Conservation (phyloP, 2,113 vertebrate genomes). For the Corapipo altera region DNA sequence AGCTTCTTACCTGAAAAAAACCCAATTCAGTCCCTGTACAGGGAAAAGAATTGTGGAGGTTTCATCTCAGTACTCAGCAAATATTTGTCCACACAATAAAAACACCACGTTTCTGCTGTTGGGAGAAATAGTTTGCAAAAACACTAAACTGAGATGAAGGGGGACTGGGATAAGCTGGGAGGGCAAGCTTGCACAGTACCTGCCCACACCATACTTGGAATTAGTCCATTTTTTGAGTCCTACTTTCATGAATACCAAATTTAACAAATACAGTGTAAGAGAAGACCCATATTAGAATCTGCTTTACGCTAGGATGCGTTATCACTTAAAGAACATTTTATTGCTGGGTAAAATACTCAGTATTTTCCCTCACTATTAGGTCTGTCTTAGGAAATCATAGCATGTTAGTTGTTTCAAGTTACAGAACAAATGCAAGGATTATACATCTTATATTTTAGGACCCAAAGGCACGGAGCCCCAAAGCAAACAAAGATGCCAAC, state of each 20-base stretch:
- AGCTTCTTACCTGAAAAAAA: neutral
- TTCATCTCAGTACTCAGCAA: neutral
- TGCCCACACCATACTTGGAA: constrained; percentile 2
- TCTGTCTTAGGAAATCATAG: constrained; percentile 21
- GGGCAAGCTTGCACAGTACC: neutral
- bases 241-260: neutral
- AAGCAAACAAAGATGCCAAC: constrained; percentile 45
- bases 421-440: constrained; percentile 60
- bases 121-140: neutral
- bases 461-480: constrained; percentile 38
- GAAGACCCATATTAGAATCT: neutral
- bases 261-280: neutral
- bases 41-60: neutral
- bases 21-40: neutral
- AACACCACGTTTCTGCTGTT: neutral
- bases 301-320: neutral
- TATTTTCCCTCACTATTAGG: constrained; percentile 5
- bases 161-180: neutral
- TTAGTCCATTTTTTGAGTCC: neutral
- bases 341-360: neutral
- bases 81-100: neutral
- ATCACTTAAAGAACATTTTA: constrained; percentile 22
- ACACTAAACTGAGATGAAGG: neutral
- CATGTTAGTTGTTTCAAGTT: constrained; percentile 9
- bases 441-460: constrained; percentile 60